A percentile compares a stretch with the other conserved stretches of the same genome.
These are phyloP conservation scores for Tichodroma muraria DNA, from an alignment of 2,113 vertebrate species.

Conservation along the genomic window DNA sequence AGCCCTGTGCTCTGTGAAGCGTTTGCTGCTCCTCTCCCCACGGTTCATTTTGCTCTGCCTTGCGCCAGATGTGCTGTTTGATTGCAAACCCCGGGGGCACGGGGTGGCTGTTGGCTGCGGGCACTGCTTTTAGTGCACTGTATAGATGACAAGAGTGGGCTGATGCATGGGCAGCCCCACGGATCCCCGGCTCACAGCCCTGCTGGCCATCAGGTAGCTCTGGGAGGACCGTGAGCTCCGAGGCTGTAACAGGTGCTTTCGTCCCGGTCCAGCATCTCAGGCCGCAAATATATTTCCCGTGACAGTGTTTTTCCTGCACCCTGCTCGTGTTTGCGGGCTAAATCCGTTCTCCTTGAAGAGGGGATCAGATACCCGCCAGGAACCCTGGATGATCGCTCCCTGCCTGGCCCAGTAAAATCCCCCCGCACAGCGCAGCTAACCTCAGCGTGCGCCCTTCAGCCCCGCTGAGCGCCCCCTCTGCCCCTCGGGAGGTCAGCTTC, in stretches of 20 bases:
- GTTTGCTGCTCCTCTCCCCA: background rate
- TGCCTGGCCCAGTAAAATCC: background rate
- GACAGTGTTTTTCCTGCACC: background rate
- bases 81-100: background rate
- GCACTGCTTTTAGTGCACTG: background rate
- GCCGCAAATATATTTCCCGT: rapidly evolving
- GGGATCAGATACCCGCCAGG: background rate
- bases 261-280: background rate
- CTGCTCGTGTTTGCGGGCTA: background rate
- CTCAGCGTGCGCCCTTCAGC: background rate
- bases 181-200: background rate
- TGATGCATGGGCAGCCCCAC: background rate
- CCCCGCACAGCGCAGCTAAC: rapidly evolving
- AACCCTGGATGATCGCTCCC: background rate
- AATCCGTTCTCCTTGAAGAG: background rate
- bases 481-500: background rate
- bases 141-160: background rate
- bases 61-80: background rate
- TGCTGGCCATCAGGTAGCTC: rapidly evolving
- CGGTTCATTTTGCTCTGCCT: background rate
- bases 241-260: background rate
- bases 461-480: background rate
- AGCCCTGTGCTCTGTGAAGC: background rate
- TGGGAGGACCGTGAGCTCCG: rapidly evolving
- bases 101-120: background rate